phyloP scores from a whole-genome alignment of 1,140 invertebrate genomes.

The Ceratosolen solmsi region DNA sequence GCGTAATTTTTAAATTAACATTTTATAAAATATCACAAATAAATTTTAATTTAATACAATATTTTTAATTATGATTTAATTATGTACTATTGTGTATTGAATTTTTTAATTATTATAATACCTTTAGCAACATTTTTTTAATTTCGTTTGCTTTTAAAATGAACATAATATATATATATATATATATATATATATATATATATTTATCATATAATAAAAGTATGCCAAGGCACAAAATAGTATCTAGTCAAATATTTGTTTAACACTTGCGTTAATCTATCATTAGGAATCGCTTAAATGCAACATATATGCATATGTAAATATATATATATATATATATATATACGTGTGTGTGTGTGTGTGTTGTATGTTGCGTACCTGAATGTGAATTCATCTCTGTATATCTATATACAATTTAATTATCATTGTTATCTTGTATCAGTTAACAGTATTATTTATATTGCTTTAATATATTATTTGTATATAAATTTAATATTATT shows the following conservation, averaged over 20 bases:
- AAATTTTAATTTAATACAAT: too few relatives aligned
- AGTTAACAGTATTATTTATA: slow-evolving; percentile 63
- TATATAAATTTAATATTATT: slow-evolving; percentile 58
- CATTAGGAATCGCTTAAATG: slow-evolving; percentile 20
- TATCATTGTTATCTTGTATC: slow-evolving; percentile 43
- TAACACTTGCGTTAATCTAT: slow-evolving; percentile 36
- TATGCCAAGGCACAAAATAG: slow-evolving; percentile 45
- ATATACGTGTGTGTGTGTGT: too few relatives aligned
- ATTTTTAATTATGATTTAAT: not conserved
- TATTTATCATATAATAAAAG: not conserved
- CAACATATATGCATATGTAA: not conserved
- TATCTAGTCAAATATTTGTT: slow-evolving; percentile 60
- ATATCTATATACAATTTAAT: not conserved
- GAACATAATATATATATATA: not conserved
- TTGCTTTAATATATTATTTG: slow-evolving; percentile 59
- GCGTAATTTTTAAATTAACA: too few relatives aligned
- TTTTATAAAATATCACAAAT: too few relatives aligned
- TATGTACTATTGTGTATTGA: not conserved
- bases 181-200: too few relatives aligned
- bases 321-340: not conserved
- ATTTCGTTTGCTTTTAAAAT: slow-evolving; percentile 17
- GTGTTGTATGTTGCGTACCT: too few relatives aligned
- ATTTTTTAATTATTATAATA: not conserved
- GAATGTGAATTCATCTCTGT: too few relatives aligned
- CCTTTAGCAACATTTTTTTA: not conserved